Conservation (phyloP, 2,888 invertebrate genomes). For the Catocala fraxini region DNA sequence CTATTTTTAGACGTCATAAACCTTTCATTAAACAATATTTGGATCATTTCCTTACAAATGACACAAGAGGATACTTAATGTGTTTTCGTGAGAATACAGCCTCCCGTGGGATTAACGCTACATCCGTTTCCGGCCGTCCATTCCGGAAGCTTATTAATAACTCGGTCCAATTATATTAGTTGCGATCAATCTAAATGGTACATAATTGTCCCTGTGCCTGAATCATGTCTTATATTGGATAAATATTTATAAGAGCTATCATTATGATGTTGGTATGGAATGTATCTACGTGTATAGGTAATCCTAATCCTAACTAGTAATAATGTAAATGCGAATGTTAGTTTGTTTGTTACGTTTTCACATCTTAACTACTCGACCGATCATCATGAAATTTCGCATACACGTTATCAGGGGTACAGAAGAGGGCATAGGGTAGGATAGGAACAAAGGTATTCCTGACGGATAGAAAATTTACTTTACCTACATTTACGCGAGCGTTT, state of each 20-base stretch:
- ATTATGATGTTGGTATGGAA: background rate
- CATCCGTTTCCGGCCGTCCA: constrained; percentile 21
- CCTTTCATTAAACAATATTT: background rate
- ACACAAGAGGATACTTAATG: constrained; percentile 25
- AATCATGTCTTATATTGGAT: constrained; percentile 8
- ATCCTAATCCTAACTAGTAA: too few relatives aligned
- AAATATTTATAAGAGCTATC: constrained; percentile 9
- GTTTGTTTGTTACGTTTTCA: too few relatives aligned
- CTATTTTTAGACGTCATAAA: background rate
- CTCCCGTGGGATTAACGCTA: constrained; percentile 20
- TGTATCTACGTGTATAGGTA: background rate
- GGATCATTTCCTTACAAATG: constrained; percentile 25
- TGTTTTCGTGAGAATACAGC: constrained; percentile 30
- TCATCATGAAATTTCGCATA: too few relatives aligned
- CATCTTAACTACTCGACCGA: too few relatives aligned
- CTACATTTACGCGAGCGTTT: too few relatives aligned
- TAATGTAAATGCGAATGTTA: too few relatives aligned
- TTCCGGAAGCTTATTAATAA: constrained; percentile 34
- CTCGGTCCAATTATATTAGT: constrained; percentile 17
- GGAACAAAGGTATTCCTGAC: too few relatives aligned
- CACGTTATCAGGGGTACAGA: too few relatives aligned
- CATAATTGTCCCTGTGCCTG: constrained; percentile 8
- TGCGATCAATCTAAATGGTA: constrained; percentile 12
- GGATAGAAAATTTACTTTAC: too few relatives aligned
- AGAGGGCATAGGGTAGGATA: too few relatives aligned